phyloP scores from a whole-genome alignment of 2,888 invertebrate genomes.

The Nasonia oneida region DNA sequence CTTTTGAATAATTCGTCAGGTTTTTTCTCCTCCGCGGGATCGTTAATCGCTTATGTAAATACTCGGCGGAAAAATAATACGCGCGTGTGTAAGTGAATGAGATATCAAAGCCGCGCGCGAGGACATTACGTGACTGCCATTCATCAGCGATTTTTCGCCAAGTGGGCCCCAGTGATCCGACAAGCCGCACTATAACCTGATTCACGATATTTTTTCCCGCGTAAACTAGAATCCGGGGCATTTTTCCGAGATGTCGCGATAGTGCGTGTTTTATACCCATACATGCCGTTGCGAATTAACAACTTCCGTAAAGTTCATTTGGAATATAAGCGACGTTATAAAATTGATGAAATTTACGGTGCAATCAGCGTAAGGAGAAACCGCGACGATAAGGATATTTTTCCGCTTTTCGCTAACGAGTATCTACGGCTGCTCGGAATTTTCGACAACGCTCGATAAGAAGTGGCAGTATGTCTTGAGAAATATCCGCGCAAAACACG shows the following conservation, averaged over 20 bases:
- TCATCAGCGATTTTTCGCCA: constrained; percentile 40
- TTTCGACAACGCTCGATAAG: no score
- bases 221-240: constrained; percentile 40
- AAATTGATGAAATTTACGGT: constrained; percentile 27
- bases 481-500: no score
- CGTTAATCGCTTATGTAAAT: constrained; percentile 19
- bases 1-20: neutral
- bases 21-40: neutral
- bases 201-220: constrained; percentile 13
- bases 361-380: neutral
- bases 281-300: constrained; percentile 12
- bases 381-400: neutral
- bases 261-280: neutral
- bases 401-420: neutral
- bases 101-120: neutral
- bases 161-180: neutral
- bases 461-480: no score
- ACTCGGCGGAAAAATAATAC: neutral
- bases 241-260: constrained; percentile 18
- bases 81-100: neutral
- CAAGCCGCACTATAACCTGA: constrained; percentile 14
- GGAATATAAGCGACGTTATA: constrained; percentile 16
- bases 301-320: constrained; percentile 47
- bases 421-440: no score
- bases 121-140: constrained; percentile 24